These are phyloP conservation scores for Anoplophora glabripennis DNA, from an alignment of 1,140 invertebrate genomes.

Conservation along the genomic window DNA sequence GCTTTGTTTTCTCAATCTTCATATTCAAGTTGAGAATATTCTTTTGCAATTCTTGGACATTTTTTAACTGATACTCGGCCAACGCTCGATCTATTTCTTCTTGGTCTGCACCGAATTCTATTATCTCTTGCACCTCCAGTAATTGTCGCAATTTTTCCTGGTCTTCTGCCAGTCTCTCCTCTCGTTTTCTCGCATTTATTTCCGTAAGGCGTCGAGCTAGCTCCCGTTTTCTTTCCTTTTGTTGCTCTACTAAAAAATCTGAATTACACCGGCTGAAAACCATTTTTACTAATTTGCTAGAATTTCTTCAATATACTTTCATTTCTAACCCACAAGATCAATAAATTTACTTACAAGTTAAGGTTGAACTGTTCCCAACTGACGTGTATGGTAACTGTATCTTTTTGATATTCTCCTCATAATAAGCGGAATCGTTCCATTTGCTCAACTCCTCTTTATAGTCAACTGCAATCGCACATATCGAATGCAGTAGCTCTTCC, in stretches of 20 bases:
- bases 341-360: constrained; percentile 48
- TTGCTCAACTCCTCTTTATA: constrained; percentile 75
- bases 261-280: constrained; percentile 10
- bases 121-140: constrained; percentile 69
- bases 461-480: constrained; percentile 73
- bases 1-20: constrained; percentile 75
- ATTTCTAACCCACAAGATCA: no score
- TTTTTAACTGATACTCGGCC: constrained; percentile 58
- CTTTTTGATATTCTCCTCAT: constrained; percentile 78
- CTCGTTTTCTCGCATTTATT: constrained; percentile 81
- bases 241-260: constrained; percentile 66
- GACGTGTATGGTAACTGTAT: constrained; percentile 80
- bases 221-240: constrained; percentile 81
- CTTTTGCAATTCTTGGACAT: constrained; percentile 63
- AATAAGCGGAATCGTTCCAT: constrained; percentile 80
- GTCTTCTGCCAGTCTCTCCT: constrained; percentile 82
- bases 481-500: constrained; percentile 81
- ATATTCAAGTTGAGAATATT: constrained; percentile 71
- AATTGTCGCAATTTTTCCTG: constrained; percentile 82
- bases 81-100: constrained; percentile 52
- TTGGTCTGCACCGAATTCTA: constrained; percentile 73
- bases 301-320: constrained; percentile 9
- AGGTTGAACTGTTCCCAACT: constrained; percentile 53
- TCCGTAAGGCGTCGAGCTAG: constrained; percentile 76
- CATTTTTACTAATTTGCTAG: not conserved